Percentiles rank a stretch among this genome's conserved stretches.
Evolutionary conservation across 2,113 vertebrate species (phyloP).

Genomic region (Leuciscus idus): DNA sequence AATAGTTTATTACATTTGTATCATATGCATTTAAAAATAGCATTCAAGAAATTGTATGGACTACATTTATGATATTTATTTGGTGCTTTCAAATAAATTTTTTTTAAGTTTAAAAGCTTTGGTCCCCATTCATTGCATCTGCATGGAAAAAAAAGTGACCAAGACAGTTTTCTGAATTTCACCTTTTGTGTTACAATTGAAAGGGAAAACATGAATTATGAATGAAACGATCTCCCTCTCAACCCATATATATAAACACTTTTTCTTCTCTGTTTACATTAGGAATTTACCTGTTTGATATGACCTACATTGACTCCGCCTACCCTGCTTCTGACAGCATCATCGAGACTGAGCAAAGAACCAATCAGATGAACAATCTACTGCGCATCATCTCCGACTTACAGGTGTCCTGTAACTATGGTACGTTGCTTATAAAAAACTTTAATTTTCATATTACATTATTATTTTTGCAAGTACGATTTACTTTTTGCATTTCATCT

Average conservation of each 20-base stretch:
- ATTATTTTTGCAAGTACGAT: background rate
- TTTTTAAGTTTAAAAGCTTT: background rate
- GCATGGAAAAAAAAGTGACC: background rate
- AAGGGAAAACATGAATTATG: background rate
- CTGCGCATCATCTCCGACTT: constrained; percentile 88
- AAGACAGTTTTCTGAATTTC: background rate
- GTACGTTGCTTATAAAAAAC: constrained; percentile 68
- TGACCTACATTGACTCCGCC: constrained; percentile 91
- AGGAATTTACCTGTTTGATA: constrained; percentile 89
- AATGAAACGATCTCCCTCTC: background rate
- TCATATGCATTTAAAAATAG: background rate
- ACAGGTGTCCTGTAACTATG: constrained; percentile 87
- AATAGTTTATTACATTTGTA: background rate
- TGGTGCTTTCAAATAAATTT: background rate
- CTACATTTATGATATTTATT: background rate
- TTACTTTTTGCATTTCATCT: background rate
- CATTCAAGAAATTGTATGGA: background rate
- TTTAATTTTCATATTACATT: background rate
- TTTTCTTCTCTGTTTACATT: constrained; percentile 14
- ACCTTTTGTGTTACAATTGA: background rate
- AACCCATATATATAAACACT: constrained; percentile 42
- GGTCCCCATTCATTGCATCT: background rate
- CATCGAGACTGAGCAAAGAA: constrained; percentile 89
- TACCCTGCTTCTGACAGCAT: constrained; percentile 90
- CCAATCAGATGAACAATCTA: constrained; percentile 92